phyloP scores from a whole-genome alignment of 2,797 vertebrate genomes.

The Phalloptychus januarius region DNA sequence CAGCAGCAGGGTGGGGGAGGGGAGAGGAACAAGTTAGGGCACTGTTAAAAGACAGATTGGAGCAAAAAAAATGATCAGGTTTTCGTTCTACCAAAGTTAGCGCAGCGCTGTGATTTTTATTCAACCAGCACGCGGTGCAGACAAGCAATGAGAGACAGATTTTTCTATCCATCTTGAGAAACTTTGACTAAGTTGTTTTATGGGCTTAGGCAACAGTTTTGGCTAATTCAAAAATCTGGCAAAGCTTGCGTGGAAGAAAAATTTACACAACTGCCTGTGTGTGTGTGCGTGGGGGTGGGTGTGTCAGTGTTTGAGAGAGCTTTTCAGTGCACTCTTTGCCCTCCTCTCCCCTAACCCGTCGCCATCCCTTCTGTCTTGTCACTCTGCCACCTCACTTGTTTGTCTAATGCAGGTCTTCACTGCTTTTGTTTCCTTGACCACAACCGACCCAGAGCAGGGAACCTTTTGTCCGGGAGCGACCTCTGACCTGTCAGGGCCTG shows the following conservation, averaged over 20 bases:
- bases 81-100: constrained; percentile 13
- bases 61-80: constrained; percentile 3
- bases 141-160: background rate
- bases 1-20: constrained; percentile 50
- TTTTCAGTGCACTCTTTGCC: constrained; percentile 29
- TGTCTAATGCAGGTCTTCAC: constrained; percentile 53
- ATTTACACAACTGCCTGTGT: constrained; percentile 5
- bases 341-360: constrained; percentile 22
- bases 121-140: background rate
- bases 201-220: constrained; percentile 24
- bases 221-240: constrained; percentile 20
- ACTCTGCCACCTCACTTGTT: constrained; percentile 51
- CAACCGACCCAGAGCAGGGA: constrained; percentile 66
- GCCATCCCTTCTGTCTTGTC: constrained; percentile 54
- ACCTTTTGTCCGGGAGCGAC: constrained; percentile 62
- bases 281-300: background rate
- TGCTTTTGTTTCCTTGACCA: constrained; percentile 72
- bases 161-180: constrained; percentile 19
- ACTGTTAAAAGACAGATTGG: constrained; percentile 33
- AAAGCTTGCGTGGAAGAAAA: constrained; percentile 16
- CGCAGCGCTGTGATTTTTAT: background rate
- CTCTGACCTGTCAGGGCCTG: constrained; percentile 74
- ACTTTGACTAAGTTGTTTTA: constrained; percentile 26
- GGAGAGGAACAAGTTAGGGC: constrained; percentile 63
- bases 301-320: constrained; percentile 14